Base-by-base conservation (phyloP, 2,113 vertebrate species). In the Parus major region DNA sequence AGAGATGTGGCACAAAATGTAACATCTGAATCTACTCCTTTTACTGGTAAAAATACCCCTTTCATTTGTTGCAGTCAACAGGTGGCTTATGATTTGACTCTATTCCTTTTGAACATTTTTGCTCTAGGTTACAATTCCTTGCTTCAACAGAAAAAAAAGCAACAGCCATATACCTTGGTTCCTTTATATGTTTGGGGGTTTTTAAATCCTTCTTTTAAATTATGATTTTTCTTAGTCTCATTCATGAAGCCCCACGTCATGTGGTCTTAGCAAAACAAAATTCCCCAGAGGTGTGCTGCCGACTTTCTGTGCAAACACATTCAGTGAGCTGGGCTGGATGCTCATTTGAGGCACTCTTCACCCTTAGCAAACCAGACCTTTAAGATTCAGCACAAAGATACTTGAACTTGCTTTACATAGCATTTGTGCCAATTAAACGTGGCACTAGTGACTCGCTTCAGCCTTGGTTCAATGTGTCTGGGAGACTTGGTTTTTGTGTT, bases 151-250 rank as follows among this genome's bases (percentile, higher is more conserved):
- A 27, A 25, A 92, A 92, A 89, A 64, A 80, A 68, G 6, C 7
- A 64, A 27, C 0, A 46, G 9, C 28, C 61, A 41, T 8, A 27
- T 9, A 55, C 12, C 7, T 28, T 35, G 22, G 11, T 33, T 36
- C 14, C 22, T 33, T 77, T 36, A 23, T 11, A 55, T 47, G 3
- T 31, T n/a, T 15, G 28, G 6, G 5, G 0, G 5, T 11, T 68
- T 52, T 12, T 5, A 13, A 49, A 78, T 19, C 11, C 7, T 63
- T 72, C 7, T 50, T 55, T 25, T 20, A 59, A 56, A 28, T 46
- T 5, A 35, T 11, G 4, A 15, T 7, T 56, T 87, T 41, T 47
- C 4, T 27, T 31, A 50, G 14, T 66, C 33, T 66, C 31, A 27
- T 41, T 91, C 3, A 0, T 16, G 18, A 80, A 60, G 20, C 18